A percentile compares a stretch with the other conserved stretches of the same genome.
Conservation (phyloP, 2,797 vertebrate genomes). For the Falco biarmicus region DNA sequence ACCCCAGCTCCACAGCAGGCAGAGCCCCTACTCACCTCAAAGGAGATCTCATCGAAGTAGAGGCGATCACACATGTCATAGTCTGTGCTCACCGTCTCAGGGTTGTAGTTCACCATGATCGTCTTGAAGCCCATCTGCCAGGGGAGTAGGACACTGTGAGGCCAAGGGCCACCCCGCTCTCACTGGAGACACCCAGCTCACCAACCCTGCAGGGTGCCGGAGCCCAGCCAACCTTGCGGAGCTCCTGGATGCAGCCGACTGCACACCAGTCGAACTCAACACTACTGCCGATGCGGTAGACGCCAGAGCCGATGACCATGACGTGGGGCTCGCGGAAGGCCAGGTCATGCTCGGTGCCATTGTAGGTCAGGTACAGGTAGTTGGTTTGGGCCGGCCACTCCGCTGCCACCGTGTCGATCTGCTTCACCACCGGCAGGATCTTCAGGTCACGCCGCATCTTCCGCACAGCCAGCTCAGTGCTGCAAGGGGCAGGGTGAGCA, state of each 20-base stretch:
- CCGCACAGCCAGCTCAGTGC: constrained; percentile 93
- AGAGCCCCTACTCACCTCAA: constrained; percentile 84
- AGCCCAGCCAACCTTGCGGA: constrained; percentile 83
- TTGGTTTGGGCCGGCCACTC: constrained; percentile 97
- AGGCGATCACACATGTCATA: constrained; percentile 98
- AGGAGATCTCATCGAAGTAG: constrained; percentile 98
- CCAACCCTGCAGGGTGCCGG: fast-evolving
- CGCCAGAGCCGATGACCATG: constrained; percentile 95
- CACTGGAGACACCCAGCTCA: fast-evolving
- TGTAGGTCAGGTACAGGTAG: constrained; percentile 96
- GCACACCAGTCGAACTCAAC: constrained; percentile 99
- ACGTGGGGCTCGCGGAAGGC: constrained; percentile 86
- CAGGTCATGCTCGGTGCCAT: constrained; percentile 88
- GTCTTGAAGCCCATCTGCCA: constrained; percentile 95
- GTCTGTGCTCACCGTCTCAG: constrained; percentile 97
- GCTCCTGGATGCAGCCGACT: constrained; percentile 94
- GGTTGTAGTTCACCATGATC: constrained; percentile 99
- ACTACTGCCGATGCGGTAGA: constrained; percentile 97
- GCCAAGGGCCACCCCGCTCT: too few relatives aligned
- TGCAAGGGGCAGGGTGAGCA: constrained; percentile 35
- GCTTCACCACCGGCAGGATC: constrained; percentile 94
- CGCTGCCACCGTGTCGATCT: constrained; percentile 96
- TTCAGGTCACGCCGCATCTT: constrained; percentile 90
- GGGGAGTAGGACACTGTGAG: background rate
- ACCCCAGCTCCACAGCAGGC: fast-evolving